phyloP scores from a whole-genome alignment of 2,113 vertebrate genomes.

The Corythaixoides concolor region DNA sequence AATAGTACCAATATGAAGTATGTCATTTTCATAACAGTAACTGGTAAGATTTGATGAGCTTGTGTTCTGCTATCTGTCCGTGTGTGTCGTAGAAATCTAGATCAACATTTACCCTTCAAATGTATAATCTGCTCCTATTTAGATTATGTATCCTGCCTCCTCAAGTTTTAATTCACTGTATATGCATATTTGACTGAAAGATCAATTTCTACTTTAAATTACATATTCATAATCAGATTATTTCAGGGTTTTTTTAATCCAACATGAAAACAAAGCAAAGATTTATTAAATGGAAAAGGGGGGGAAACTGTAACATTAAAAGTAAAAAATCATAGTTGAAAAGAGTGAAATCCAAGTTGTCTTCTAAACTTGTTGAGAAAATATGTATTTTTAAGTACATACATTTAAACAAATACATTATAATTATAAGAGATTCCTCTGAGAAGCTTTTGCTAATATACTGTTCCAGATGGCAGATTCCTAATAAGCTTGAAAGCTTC shows the following conservation, averaged over 20 bases:
- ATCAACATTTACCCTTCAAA: background rate
- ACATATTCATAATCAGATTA: background rate
- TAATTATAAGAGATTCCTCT: background rate
- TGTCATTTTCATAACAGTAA: background rate
- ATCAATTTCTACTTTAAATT: background rate
- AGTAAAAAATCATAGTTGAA: background rate
- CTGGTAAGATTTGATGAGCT: background rate
- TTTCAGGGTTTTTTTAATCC: background rate
- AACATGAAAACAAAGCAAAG: background rate
- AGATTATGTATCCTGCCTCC: background rate
- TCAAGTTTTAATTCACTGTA: background rate
- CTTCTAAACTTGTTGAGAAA: background rate
- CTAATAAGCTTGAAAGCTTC: conserved; percentile 51
- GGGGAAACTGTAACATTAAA: background rate
- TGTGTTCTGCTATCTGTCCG: background rate
- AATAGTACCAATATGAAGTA: background rate
- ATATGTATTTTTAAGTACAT: background rate
- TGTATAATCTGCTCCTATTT: background rate
- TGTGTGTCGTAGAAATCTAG: background rate
- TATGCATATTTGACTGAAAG: background rate
- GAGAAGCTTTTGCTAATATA: conserved; percentile 38
- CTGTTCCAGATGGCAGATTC: conserved; percentile 29
- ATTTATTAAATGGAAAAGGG: background rate
- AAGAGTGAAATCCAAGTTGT: background rate
- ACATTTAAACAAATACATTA: background rate